Percentiles rank a stretch among this genome's conserved stretches.
These are phyloP conservation scores for Ovibos moschatus DNA, from an alignment of 2,113 vertebrate genomes.

Conservation along the genomic window DNA sequence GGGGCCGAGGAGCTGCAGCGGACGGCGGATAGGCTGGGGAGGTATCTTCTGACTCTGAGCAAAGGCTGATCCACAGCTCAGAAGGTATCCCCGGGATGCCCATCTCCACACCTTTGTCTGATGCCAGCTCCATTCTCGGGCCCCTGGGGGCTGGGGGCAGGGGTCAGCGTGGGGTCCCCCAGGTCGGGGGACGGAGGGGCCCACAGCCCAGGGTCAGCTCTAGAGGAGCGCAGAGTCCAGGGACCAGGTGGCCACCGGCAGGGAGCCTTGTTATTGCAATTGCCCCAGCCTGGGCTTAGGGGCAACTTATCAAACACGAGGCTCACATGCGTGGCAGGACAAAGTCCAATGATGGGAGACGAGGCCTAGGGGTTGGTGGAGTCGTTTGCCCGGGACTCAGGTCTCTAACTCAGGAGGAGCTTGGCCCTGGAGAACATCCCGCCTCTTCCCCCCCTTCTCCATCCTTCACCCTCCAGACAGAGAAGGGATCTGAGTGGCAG, in stretches of 20 bases:
- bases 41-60: neutral
- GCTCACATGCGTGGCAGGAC: rapidly evolving
- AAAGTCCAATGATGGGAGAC: neutral
- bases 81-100: neutral
- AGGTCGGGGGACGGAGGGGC: neutral
- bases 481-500: neutral
- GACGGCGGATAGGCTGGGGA: neutral
- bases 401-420: neutral
- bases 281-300: neutral
- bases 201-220: neutral
- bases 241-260: neutral
- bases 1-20: neutral
- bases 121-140: neutral
- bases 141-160: neutral
- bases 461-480: neutral
- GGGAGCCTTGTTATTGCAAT: neutral
- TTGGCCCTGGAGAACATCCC: neutral
- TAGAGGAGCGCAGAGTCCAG: neutral
- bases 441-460: rapidly evolving
- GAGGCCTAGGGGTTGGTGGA: neutral
- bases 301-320: neutral
- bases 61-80: neutral
- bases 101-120: neutral
- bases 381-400: neutral
- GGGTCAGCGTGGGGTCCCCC: neutral